Base-by-base conservation (phyloP, 2,113 vertebrate genomes). In the Columbina picui region DNA sequence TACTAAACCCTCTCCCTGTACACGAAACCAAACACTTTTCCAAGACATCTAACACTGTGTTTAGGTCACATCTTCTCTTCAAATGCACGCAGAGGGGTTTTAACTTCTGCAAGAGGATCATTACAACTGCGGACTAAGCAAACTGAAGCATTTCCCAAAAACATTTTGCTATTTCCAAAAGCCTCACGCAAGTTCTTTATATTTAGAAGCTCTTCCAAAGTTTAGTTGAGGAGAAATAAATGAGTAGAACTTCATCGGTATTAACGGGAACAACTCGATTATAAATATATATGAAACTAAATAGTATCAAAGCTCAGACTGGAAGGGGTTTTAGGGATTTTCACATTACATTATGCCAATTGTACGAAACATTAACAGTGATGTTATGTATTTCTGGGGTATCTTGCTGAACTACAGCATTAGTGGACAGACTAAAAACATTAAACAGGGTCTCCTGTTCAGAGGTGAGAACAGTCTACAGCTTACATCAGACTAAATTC, bases 301-400 rank as follows among this genome's bases (percentile, higher is more conserved):
- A 53, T 0, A 43, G 21, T 1, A 50, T 6, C 30, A 27, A 34
- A 82, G 70, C 36, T n/a, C 57, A 77, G 34, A 61, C 8, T 10
- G 45, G 36, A 38, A 43, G 36, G 39, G 60, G 29, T 21, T 91
- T 19, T 1, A 43, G 57, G 18, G 30, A 41, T 34, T 76, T 90
- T 26, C 49, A 27, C 27, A 22, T 13, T 26, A 11, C 45, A 9
- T 90, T 5, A 22, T 26, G 5, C 2, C 50, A 49, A 19, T 4
- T 5, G 6, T 11, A 60, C 1, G 7, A 53, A 65, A 13, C 0
- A 0, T 78, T 16, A 59, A 45, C 29, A 32, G 8, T 34, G 49
- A 29, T 0, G 0, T 29, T 77, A 10, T 0, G 7, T 3, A 2
- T 11, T 19, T 4, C n/a, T 36, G 22, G 21, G 38, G 20, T 8